phyloP scores from a whole-genome alignment of 2,888 invertebrate species.

The Pseudoips prasinana region DNA sequence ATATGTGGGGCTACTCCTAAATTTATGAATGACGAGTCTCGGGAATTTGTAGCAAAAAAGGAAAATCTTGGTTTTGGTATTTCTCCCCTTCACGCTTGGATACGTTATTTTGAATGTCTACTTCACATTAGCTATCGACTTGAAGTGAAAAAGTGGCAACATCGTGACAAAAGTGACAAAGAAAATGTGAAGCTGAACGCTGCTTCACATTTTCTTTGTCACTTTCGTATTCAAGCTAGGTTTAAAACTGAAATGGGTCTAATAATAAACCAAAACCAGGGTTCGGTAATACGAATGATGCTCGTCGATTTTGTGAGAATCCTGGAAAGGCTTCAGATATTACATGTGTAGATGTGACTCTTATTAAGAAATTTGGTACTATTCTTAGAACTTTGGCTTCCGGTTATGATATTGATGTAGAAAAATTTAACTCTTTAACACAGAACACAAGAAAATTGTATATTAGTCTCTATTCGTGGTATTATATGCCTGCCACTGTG shows the following conservation, averaged over 20 bases:
- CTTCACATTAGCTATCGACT: conserved; percentile 4
- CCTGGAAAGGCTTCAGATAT: background rate
- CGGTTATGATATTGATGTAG: too few species aligned
- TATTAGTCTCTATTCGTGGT: too few species aligned
- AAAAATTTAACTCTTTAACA: too few species aligned
- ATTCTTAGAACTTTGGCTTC: too few species aligned
- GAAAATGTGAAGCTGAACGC: conserved; percentile 2
- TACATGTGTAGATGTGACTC: background rate
- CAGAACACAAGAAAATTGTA: too few species aligned
- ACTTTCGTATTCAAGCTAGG: background rate
- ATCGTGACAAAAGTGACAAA: conserved; percentile 2
- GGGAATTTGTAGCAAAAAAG: conserved; percentile 3
- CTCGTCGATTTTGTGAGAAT: conserved; percentile 9
- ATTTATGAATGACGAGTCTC: conserved; percentile 5
- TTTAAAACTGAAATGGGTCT: conserved; percentile 1
- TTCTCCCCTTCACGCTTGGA: conserved; percentile 7
- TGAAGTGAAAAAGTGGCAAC: conserved; percentile 7
- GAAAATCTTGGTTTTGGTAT: conserved; percentile 13
- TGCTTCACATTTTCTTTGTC: too few species aligned
- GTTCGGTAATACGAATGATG: too few species aligned
- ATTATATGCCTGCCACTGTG: too few species aligned
- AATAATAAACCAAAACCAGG: conserved; percentile 15
- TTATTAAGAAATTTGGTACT: background rate
- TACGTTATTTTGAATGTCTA: conserved; percentile 2
- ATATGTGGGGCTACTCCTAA: conserved; percentile 11